These are phyloP conservation scores for Microcebus ravelobensis DNA, from an alignment of 2,113 vertebrate species.

Conservation along the genomic window DNA sequence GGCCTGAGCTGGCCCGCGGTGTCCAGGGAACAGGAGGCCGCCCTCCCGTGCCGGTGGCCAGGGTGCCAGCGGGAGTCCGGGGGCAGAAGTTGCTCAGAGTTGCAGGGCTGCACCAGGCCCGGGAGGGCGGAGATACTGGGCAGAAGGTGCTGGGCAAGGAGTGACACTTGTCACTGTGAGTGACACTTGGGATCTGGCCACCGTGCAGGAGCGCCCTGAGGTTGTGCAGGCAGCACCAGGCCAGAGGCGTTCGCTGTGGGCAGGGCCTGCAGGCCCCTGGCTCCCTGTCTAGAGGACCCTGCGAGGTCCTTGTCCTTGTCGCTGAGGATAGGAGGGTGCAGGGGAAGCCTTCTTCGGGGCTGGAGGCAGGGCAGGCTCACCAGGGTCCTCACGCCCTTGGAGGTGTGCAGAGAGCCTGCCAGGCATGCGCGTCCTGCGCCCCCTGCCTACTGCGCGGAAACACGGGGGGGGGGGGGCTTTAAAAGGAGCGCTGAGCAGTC, in stretches of 20 bases:
- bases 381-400: not conserved
- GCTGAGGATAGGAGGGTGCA: no score
- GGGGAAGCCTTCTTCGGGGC: no score
- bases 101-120: no score
- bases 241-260: no score
- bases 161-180: fast-evolving
- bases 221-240: not conserved
- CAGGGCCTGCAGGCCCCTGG: not conserved
- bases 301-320: not conserved
- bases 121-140: not conserved
- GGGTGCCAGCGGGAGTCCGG: fast-evolving
- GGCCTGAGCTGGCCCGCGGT: fast-evolving
- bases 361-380: not conserved
- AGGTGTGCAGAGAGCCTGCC: no score
- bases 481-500: no score
- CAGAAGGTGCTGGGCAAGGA: not conserved
- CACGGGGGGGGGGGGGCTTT: no score
- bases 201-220: fast-evolving
- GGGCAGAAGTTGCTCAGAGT: not conserved
- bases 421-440: no score
- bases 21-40: fast-evolving
- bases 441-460: no score
- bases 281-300: not conserved
- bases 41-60: no score
- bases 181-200: not conserved